These are phyloP conservation scores for Coreoperca whiteheadi DNA, from an alignment of 2,113 vertebrate species.

Conservation along the genomic window DNA sequence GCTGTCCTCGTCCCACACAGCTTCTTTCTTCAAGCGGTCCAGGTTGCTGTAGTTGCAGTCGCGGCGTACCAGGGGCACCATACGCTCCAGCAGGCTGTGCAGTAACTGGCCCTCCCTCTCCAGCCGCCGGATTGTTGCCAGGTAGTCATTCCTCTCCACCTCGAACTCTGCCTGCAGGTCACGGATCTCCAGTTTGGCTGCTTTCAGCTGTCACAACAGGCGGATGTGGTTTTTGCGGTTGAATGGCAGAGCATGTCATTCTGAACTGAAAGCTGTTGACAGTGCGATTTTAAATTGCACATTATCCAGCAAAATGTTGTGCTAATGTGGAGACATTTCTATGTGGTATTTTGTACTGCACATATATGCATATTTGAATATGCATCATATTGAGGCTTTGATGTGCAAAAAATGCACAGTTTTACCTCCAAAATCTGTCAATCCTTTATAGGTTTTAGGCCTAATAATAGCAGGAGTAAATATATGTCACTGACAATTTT, in stretches of 20 bases:
- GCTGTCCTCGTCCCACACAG: constrained; percentile 89
- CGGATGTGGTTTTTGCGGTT: not conserved
- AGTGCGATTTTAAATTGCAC: not conserved
- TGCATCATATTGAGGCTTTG: not conserved
- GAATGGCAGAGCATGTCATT: not conserved
- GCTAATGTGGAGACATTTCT: not conserved
- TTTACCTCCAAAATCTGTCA: not conserved
- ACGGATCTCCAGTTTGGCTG: constrained; percentile 89
- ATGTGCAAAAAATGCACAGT: not conserved
- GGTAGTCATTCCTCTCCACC: constrained; percentile 88
- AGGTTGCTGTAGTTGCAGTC: constrained; percentile 94
- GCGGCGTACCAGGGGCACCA: constrained; percentile 84
- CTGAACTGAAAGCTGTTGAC: not conserved
- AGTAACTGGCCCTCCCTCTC: constrained; percentile 87
- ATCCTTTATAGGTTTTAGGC: not conserved
- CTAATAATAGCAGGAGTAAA: not conserved
- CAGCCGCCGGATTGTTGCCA: constrained; percentile 87
- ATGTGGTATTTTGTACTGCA: not conserved
- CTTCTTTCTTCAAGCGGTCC: constrained; percentile 85
- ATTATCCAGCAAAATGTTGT: not conserved
- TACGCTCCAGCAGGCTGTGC: constrained; percentile 88
- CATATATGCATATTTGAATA: no score
- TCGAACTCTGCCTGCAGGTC: constrained; percentile 91
- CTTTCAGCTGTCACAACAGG: constrained; percentile 83
- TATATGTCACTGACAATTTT: not conserved